A percentile compares a stretch with the other conserved stretches of the same genome.
Conservation (phyloP, 2,888 invertebrate genomes). For the Drosophila peninsularis region DNA sequence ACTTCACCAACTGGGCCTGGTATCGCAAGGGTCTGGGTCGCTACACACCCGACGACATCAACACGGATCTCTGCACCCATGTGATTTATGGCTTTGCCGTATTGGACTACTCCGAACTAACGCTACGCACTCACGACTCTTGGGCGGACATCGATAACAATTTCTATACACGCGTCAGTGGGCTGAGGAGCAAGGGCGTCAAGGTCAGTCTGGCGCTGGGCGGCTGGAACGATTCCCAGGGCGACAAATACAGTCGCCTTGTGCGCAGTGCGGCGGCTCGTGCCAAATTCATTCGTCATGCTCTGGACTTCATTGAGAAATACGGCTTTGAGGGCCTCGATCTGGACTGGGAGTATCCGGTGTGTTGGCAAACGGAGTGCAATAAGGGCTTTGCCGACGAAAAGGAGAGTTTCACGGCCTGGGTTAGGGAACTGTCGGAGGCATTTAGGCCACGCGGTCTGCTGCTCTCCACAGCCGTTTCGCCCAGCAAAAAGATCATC, state of each 20-base stretch:
- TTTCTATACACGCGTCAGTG: slow-evolving; percentile 93
- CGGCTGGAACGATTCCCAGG: slow-evolving; percentile 97
- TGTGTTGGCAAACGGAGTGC: slow-evolving; percentile 90
- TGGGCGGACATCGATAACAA: slow-evolving; percentile 96
- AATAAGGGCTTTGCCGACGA: slow-evolving; percentile 93
- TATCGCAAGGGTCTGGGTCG: slow-evolving; percentile 92
- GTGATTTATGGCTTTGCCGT: slow-evolving; percentile 97
- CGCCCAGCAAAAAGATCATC: slow-evolving; percentile 94
- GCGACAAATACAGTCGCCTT: slow-evolving; percentile 94
- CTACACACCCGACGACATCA: slow-evolving; percentile 93
- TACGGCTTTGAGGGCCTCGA: slow-evolving; percentile 97
- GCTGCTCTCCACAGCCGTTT: slow-evolving; percentile 92
- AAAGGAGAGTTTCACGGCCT: slow-evolving; percentile 91
- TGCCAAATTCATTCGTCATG: slow-evolving; percentile 90
- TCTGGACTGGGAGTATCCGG: slow-evolving; percentile 97
- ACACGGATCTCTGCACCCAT: slow-evolving; percentile 95
- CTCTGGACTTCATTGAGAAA: slow-evolving; percentile 90
- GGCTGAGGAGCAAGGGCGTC: slow-evolving; percentile 90
- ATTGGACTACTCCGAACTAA: slow-evolving; percentile 91
- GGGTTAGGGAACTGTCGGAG: slow-evolving; percentile 90
- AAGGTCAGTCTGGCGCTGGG: slow-evolving; percentile 95
- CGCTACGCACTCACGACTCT: slow-evolving; percentile 93
- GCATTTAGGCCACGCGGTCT: slow-evolving; percentile 89
- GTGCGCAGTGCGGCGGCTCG: slow-evolving; percentile 91
- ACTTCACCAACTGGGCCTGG: slow-evolving; percentile 98